Percentiles rank a stretch among this genome's conserved stretches.
Conservation (phyloP, 2,797 vertebrate species). For the Cuniculus paca region DNA sequence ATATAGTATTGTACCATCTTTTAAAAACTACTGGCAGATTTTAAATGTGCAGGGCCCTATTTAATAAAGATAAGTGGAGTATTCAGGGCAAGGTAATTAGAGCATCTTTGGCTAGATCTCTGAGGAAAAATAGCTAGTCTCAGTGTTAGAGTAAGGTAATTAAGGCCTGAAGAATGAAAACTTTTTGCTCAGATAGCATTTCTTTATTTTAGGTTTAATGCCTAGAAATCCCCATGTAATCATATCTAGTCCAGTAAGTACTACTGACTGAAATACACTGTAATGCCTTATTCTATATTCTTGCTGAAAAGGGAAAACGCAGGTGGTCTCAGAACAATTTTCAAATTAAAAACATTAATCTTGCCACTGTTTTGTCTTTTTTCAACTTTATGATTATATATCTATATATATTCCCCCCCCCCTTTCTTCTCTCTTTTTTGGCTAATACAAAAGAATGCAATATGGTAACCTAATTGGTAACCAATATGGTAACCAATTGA, state of each 20-base stretch:
- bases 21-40: constrained; percentile 73
- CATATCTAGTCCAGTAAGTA: constrained; percentile 55
- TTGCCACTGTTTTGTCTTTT: constrained; percentile 40
- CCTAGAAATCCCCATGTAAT: constrained; percentile 67
- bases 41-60: constrained; percentile 75
- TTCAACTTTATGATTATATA: constrained; percentile 26
- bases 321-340: not conserved
- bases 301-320: constrained; percentile 29
- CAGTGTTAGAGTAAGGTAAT: constrained; percentile 86
- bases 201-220: constrained; percentile 79
- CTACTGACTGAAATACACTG: constrained; percentile 28
- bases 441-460: not conserved
- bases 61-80: constrained; percentile 83
- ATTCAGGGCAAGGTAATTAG: constrained; percentile 87
- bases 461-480: not conserved
- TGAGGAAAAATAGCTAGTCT: constrained; percentile 89
- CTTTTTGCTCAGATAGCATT: constrained; percentile 79
- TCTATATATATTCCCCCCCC: not conserved
- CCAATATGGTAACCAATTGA: not conserved
- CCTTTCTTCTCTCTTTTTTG: not conserved
- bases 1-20: constrained; percentile 59
- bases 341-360: constrained; percentile 44
- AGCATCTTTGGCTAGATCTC: constrained; percentile 76
- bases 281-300: not conserved
- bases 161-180: constrained; percentile 86